These are phyloP conservation scores for Bubo blakistoni DNA, from an alignment of 2,113 vertebrate genomes.

Conservation along the genomic window DNA sequence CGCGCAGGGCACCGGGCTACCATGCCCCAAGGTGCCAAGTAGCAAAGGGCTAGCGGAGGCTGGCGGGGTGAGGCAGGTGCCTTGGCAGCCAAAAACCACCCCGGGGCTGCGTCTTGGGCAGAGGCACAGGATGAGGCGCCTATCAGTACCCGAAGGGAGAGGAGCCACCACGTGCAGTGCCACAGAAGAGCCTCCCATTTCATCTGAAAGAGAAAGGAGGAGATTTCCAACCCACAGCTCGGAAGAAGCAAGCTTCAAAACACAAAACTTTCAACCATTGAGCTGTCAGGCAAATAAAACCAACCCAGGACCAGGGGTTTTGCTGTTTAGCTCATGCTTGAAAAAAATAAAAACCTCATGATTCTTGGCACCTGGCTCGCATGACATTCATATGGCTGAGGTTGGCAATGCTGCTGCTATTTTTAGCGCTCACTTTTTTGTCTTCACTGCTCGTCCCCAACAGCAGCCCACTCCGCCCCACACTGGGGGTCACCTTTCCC, in stretches of 20 bases:
- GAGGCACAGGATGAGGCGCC: neutral
- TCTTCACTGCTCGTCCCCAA: neutral
- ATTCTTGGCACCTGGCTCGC: constrained; percentile 35
- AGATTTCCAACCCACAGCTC: neutral
- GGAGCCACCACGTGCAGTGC: neutral
- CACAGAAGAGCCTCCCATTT: neutral
- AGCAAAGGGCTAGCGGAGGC: neutral
- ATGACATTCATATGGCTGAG: constrained; percentile 54
- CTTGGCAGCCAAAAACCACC: neutral
- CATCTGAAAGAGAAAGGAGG: neutral
- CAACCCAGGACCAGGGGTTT: neutral
- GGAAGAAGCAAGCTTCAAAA: neutral
- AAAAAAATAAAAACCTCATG: neutral
- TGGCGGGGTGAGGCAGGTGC: neutral
- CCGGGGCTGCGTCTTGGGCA: neutral
- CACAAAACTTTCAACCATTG: neutral
- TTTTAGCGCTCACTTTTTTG: constrained; percentile 34
- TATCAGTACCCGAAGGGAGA: neutral
- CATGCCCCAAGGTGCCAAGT: accelerated
- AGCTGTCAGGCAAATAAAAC: neutral
- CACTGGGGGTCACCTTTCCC: neutral
- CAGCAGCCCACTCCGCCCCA: neutral
- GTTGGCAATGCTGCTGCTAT: constrained; percentile 35
- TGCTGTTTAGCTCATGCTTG: neutral
- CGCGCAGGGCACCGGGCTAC: accelerated